These are phyloP conservation scores for Gryon sp. DNA, from an alignment of 1,140 invertebrate species.

Conservation along the genomic window DNA sequence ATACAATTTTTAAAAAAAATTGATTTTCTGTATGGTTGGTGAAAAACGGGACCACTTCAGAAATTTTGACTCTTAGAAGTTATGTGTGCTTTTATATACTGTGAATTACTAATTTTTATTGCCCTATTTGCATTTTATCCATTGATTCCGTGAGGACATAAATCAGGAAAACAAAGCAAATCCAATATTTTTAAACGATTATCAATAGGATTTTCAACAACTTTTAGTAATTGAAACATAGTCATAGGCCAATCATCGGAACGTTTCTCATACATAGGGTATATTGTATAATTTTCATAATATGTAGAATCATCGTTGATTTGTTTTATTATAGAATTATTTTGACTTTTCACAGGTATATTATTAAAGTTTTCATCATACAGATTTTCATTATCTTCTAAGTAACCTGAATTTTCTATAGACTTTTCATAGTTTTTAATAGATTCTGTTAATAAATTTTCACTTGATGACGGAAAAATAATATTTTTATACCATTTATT, in stretches of 20 bases:
- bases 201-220: constrained; percentile 56
- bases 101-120: constrained; percentile 44
- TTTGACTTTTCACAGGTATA: background rate
- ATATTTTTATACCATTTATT: constrained; percentile 5
- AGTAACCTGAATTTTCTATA: no score
- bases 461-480: background rate
- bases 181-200: constrained; percentile 47
- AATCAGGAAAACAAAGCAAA: constrained; percentile 67
- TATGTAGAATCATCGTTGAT: constrained; percentile 26
- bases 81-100: constrained; percentile 62
- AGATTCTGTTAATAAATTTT: background rate
- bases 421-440: background rate
- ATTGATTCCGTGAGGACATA: constrained; percentile 59
- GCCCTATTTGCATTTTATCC: constrained; percentile 55
- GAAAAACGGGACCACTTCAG: no score
- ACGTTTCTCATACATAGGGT: constrained; percentile 50
- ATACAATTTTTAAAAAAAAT: no score
- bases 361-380: background rate
- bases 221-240: constrained; percentile 65
- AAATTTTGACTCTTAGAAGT: constrained; percentile 57
- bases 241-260: constrained; percentile 52
- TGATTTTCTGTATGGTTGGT: no score
- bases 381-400: no score
- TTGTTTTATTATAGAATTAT: background rate
- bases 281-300: constrained; percentile 62